phyloP scores from a whole-genome alignment of 2,113 vertebrate species.

The Nanger granti region DNA sequence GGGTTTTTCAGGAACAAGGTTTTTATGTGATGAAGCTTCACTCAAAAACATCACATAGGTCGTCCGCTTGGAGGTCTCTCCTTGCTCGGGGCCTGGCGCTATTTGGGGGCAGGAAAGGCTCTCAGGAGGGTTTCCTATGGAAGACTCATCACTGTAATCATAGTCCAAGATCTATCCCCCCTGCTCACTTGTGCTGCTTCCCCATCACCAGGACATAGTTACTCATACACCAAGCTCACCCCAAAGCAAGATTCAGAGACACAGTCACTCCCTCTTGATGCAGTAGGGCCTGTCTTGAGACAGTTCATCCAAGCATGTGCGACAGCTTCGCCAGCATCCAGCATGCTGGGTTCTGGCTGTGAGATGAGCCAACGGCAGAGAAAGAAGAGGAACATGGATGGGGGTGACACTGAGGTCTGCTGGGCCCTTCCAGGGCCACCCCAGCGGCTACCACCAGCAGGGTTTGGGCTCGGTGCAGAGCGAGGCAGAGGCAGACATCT shows the following conservation, averaged over 20 bases:
- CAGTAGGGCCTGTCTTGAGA: not conserved
- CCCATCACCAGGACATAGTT: accelerated
- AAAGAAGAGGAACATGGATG: too few relatives aligned
- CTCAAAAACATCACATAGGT: not conserved
- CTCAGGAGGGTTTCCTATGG: not conserved
- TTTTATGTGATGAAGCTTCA: not conserved
- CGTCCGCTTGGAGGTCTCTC: not conserved
- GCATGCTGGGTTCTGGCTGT: not conserved
- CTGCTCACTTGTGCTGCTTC: accelerated
- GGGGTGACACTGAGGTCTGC: accelerated
- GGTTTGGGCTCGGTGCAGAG: accelerated
- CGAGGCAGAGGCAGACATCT: not conserved
- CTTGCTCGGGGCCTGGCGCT: not conserved
- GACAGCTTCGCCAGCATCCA: not conserved
- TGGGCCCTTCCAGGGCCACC: not conserved
- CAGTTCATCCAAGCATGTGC: too few relatives aligned
- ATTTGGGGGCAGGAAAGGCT: not conserved
- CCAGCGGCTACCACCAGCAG: accelerated
- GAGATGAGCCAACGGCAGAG: accelerated
- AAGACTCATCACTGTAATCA: accelerated
- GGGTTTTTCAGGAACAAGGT: not conserved
- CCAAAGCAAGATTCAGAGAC: not conserved
- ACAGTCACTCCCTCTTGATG: not conserved
- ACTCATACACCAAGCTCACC: not conserved
- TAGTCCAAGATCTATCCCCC: not conserved